Evolutionary conservation across 2,888 invertebrate species (phyloP).

Genomic region (Ennomos erosarius): DNA sequence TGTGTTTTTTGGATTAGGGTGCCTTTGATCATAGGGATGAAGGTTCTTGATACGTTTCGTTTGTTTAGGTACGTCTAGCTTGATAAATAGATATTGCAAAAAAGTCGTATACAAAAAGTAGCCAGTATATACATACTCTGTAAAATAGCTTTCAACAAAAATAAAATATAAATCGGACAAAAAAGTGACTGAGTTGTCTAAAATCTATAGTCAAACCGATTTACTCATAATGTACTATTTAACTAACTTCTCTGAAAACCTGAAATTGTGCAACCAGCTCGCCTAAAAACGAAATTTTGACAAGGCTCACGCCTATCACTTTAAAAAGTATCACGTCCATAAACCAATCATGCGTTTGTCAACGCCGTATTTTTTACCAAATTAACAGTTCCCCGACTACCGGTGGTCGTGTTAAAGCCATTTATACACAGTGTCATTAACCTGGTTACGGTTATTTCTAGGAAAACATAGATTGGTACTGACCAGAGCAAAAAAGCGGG

Average conservation of each 20-base stretch:
- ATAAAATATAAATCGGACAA: no score
- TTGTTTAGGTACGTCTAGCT: conserved; percentile 57
- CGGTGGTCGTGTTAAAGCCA: conserved; percentile 35
- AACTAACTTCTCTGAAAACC: background rate
- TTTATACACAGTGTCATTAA: conserved; percentile 59
- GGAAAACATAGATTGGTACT: conserved; percentile 66
- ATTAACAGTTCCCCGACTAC: conserved; percentile 46
- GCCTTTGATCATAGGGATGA: conserved; percentile 76
- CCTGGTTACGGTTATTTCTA: conserved; percentile 61
- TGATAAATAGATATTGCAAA: conserved; percentile 19
- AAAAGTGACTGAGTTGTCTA: no score
- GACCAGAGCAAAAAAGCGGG: conserved; percentile 63
- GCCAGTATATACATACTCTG: no score
- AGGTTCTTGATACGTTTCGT: conserved; percentile 74
- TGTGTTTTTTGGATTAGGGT: conserved; percentile 79
- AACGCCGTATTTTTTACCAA: conserved; percentile 38
- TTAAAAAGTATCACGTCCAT: conserved; percentile 32
- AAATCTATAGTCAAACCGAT: no score
- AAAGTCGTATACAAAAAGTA: no score
- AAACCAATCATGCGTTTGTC: conserved; percentile 34
- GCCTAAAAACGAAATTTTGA: background rate
- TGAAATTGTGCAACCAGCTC: background rate
- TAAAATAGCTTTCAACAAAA: no score
- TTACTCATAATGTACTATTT: no score
- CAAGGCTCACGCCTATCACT: conserved; percentile 13